phyloP scores from a whole-genome alignment of 64 coral and sea anemone genomes.

The Exaiptasia diaphana region DNA sequence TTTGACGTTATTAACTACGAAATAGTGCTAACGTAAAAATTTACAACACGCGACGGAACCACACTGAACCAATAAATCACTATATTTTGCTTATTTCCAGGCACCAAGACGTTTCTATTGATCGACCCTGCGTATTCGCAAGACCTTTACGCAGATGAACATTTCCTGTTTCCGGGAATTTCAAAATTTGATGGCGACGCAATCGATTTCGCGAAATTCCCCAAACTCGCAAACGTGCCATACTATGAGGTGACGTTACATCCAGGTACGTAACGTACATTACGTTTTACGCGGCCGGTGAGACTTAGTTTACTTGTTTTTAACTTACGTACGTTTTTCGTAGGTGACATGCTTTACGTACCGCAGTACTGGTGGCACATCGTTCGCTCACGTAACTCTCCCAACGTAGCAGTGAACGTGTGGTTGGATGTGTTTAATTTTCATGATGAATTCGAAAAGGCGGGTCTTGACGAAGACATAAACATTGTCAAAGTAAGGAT shows the following conservation, averaged over 20 bases:
- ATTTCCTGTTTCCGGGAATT: constrained; percentile 65
- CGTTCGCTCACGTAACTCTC: constrained; percentile 57
- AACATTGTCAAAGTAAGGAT: constrained; percentile 64
- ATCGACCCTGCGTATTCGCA: constrained; percentile 74
- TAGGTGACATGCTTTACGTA: constrained; percentile 95
- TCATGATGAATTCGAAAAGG: constrained; percentile 67
- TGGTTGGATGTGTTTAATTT: constrained; percentile 94
- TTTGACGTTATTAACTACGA: no score
- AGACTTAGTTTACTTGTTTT: neutral
- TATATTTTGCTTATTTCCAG: no score
- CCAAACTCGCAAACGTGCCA: constrained; percentile 63
- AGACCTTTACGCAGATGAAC: constrained; percentile 77
- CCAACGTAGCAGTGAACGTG: constrained; percentile 87
- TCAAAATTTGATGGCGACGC: constrained; percentile 68
- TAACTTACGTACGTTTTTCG: no score
- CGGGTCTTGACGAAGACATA: constrained; percentile 79
- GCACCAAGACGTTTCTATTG: constrained; percentile 63
- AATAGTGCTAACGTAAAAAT: no score
- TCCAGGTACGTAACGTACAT: constrained; percentile 41
- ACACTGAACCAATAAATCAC: no score
- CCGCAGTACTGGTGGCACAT: constrained; percentile 99
- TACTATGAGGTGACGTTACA: constrained; percentile 67
- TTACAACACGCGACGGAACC: no score
- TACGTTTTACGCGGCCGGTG: no score
- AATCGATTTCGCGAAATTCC: constrained; percentile 64